Conservation (phyloP, 2,797 vertebrate species). For the Tenualosa ilisha region DNA sequence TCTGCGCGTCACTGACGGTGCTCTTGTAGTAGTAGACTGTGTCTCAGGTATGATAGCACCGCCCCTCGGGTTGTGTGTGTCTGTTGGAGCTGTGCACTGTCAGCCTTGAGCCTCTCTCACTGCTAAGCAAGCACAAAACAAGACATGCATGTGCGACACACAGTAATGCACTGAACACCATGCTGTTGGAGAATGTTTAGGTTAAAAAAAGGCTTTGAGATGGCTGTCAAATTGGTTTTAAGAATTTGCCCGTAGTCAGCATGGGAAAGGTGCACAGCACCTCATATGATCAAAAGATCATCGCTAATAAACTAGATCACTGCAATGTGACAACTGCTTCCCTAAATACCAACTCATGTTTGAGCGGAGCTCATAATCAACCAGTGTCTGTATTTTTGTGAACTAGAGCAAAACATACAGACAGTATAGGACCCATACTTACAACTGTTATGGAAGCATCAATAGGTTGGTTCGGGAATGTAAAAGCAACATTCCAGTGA, state of each 20-base stretch:
- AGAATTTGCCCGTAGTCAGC: background rate
- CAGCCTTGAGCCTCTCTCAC: background rate
- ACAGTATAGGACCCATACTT: too few species aligned
- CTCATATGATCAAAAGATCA: constrained; percentile 18
- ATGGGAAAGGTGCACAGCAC: background rate
- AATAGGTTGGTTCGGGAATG: background rate
- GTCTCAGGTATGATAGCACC: constrained; percentile 62
- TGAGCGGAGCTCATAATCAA: background rate
- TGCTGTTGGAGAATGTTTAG: constrained; percentile 1
- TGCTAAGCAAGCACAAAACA: background rate
- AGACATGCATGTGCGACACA: background rate
- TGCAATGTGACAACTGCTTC: constrained; percentile 5
- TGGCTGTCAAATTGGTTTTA: background rate
- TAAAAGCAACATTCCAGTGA: background rate
- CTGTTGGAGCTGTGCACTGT: constrained; percentile 11
- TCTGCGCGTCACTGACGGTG: constrained; percentile 61
- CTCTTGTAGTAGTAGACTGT: constrained; percentile 67
- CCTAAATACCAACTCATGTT: background rate
- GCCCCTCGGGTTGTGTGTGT: constrained; percentile 4
- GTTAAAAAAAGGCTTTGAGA: background rate
- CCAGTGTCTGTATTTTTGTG: background rate
- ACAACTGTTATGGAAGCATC: background rate
- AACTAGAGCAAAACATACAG: background rate
- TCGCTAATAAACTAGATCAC: background rate
- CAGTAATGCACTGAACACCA: constrained; percentile 4